phyloP scores from a whole-genome alignment of 1,140 invertebrate species.

The Cydia fagiglandana region DNA sequence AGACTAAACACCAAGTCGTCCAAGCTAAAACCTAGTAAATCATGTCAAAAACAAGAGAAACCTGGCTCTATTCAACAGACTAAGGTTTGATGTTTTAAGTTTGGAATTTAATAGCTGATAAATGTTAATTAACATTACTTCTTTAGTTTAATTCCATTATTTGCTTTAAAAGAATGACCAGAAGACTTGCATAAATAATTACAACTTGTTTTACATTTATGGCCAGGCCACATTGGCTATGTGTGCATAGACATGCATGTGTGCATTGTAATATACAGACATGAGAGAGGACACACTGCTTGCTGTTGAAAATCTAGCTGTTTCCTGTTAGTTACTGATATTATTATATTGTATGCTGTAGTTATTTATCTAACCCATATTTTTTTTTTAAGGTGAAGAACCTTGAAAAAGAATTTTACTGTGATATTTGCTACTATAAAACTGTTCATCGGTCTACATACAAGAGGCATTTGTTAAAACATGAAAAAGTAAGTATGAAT shows the following conservation, averaged over 20 bases:
- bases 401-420: slow-evolving; percentile 28
- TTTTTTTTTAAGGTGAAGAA: slow-evolving; percentile 22
- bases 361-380: background rate
- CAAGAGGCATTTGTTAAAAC: slow-evolving; percentile 32
- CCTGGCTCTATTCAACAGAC: background rate
- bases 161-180: no score
- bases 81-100: background rate
- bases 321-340: no score
- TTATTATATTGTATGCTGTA: background rate
- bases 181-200: no score
- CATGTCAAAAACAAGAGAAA: background rate
- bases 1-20: background rate
- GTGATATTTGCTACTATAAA: slow-evolving; percentile 32
- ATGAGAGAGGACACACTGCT: no score
- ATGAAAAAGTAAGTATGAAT: slow-evolving; percentile 33
- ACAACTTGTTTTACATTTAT: no score
- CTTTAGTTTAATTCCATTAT: no score
- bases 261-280: no score
- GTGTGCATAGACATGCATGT: no score
- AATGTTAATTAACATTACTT: no score
- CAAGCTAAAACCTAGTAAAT: background rate
- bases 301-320: no score
- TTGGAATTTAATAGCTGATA: background rate
- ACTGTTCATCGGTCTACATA: slow-evolving; percentile 24
- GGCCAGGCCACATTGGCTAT: no score